Evolutionary conservation across 2,113 vertebrate genomes (phyloP).

Genomic region (Laticauda laticaudata): DNA sequence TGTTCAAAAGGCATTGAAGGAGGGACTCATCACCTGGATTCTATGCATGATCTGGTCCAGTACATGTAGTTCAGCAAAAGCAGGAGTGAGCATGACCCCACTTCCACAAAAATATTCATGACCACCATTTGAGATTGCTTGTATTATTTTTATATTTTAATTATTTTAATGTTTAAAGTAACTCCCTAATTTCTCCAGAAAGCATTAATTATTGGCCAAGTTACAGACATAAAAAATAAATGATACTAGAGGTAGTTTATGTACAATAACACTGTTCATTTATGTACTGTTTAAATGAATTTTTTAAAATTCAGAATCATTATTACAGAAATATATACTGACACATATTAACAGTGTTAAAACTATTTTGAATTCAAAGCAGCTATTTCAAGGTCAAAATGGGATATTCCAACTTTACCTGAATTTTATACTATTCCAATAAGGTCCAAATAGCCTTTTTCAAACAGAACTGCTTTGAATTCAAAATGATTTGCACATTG

Average conservation of each 20-base stretch:
- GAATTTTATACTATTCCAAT: neutral
- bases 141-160: neutral
- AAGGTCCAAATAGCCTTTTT: neutral
- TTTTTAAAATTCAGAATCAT: neutral
- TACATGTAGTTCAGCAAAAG: neutral
- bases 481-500: neutral
- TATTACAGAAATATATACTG: neutral
- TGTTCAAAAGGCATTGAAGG: neutral
- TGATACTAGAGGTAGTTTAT: neutral
- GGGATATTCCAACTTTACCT: neutral
- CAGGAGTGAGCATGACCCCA: neutral
- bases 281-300: neutral
- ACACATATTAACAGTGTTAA: neutral
- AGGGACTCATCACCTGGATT: neutral
- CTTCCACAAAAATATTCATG: neutral
- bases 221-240: neutral
- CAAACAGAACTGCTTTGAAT: neutral
- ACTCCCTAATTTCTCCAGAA: neutral
- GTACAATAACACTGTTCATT: neutral
- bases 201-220: neutral
- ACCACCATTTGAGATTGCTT: neutral
- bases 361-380: neutral
- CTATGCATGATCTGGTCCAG: neutral
- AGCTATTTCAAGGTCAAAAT: neutral
- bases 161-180: neutral